phyloP scores from a whole-genome alignment of 2,888 invertebrate genomes.

The Cancer borealis region DNA sequence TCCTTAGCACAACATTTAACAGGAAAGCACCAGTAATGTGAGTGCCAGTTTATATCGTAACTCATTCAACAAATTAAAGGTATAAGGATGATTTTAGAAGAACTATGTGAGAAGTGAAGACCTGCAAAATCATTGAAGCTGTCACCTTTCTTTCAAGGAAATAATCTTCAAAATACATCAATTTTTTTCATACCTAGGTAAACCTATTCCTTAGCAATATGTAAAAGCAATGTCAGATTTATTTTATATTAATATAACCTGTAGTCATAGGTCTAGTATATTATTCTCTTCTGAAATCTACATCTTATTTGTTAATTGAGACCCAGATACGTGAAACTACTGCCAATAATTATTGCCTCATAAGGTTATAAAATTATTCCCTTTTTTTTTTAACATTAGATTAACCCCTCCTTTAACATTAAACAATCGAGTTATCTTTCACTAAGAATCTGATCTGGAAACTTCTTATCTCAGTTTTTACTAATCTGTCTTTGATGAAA shows the following conservation, averaged over 20 bases:
- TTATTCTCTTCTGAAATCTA: background rate
- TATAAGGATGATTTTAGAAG: background rate
- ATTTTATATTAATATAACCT: background rate
- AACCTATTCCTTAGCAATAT: background rate
- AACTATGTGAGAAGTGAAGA: background rate
- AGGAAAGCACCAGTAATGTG: background rate
- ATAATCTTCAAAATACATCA: background rate
- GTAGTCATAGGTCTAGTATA: background rate
- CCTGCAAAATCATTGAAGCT: background rate
- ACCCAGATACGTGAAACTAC: background rate
- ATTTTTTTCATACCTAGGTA: background rate
- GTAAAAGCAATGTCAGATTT: background rate
- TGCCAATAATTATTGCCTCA: background rate
- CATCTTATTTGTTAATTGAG: background rate
- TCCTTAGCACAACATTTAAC: background rate
- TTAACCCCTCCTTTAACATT: too few relatives aligned
- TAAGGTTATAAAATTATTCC: background rate
- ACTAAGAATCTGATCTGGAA: too few relatives aligned
- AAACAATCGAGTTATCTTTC: too few relatives aligned
- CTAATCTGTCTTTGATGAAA: too few relatives aligned
- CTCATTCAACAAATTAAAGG: background rate
- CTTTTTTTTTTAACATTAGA: background rate
- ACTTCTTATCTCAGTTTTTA: too few relatives aligned
- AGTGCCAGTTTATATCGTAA: background rate
- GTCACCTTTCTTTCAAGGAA: background rate